Base-by-base conservation (phyloP, 2,888 invertebrate species). In the Drosophila aldrichi region DNA sequence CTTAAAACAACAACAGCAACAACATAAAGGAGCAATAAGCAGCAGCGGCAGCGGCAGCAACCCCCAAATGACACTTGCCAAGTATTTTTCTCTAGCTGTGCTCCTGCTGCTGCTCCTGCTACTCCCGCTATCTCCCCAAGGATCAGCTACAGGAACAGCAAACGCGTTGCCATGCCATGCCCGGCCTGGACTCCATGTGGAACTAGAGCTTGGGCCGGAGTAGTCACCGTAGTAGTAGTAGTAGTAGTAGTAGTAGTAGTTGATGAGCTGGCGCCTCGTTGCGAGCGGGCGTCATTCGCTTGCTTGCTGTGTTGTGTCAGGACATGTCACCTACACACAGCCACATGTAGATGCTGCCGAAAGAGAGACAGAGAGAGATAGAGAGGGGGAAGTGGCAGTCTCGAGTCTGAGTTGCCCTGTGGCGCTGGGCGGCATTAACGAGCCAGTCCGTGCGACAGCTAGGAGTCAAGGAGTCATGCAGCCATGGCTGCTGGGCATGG, bases 261-360 rank as follows among this genome's bases (percentile, higher is more conserved):
- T 88, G 87, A 86, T 88, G 87, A 88, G 83, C 82, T 90, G 90
- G 90, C 90, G 91, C 91, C 91, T 81, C 69, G 77, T 69, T 69
- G 73, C 73, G 66, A 71, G 75, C 71, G 70, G 67, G 49, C 64
- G 61, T 41, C 46, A 40, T n/a, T 36, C 46, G 46, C 43, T 56
- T 34, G 70, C 58, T 44, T 46, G 71, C 25, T 66, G 83, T 82
- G 83, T 82, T 82, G 76, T 81, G 87, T 86, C 83, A 86, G 81
- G 79, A 81, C 82, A 82, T 84, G 82, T 82, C 81, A 86, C 79
- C 82, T 81, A 89, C 89, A 88, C 85, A 82, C 79, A 71, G 64
- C 52, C 72, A 79, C 75, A 79, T 74, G 68, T 64, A 77, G 77
- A 80, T 68, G 63, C 66, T 48, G 40, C 34, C 52, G 48, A 51